Evolutionary conservation across 2,888 invertebrate species (phyloP).

Genomic region (Sisyra nigra): DNA sequence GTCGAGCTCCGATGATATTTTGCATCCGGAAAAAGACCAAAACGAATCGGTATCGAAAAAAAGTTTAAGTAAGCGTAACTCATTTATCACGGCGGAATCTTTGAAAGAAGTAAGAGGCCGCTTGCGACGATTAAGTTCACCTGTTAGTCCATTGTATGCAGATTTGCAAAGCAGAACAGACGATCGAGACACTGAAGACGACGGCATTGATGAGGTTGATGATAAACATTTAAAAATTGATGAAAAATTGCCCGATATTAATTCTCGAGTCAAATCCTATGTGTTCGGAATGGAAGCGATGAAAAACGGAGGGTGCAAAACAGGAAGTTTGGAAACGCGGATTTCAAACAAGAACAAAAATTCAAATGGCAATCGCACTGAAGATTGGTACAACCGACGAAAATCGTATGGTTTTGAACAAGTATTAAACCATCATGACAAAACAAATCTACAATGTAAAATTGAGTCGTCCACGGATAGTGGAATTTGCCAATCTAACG

Average conservation of each 20-base stretch:
- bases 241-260: constrained; percentile 16
- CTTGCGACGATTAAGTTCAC: constrained; percentile 33
- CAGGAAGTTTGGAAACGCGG: constrained; percentile 30
- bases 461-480: constrained; percentile 67
- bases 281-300: constrained; percentile 29
- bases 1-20: constrained; percentile 14
- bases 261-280: constrained; percentile 27
- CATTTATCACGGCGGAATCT: constrained; percentile 42
- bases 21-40: neutral
- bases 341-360: constrained; percentile 24
- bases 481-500: constrained; percentile 56
- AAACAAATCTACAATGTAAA: constrained; percentile 26
- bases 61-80: constrained; percentile 24
- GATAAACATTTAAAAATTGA: constrained; percentile 11
- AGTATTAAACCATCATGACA: constrained; percentile 22
- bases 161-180: constrained; percentile 11
- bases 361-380: constrained; percentile 23
- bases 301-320: constrained; percentile 21
- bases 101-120: constrained; percentile 40
- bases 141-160: constrained; percentile 23
- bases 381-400: constrained; percentile 56
- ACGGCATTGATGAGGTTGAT: constrained; percentile 30
- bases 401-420: constrained; percentile 65
- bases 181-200: constrained; percentile 22
- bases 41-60: constrained; percentile 16